phyloP scores from a whole-genome alignment of 2,888 invertebrate species.

The Formica aserva region DNA sequence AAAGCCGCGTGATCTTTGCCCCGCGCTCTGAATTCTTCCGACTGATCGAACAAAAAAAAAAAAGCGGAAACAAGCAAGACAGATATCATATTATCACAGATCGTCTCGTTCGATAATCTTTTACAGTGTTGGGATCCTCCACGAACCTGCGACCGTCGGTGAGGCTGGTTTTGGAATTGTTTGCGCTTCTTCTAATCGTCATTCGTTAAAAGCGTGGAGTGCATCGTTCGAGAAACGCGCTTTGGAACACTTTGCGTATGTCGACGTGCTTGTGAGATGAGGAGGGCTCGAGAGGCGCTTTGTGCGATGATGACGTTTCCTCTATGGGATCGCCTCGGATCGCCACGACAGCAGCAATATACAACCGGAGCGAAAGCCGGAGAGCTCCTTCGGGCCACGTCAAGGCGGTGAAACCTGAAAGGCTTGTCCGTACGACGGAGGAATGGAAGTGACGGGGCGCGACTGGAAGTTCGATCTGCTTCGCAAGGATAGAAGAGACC shows the following conservation, averaged over 20 bases:
- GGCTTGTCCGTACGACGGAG: not conserved
- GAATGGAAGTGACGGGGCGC: constrained; percentile 41
- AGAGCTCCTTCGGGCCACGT: constrained; percentile 35
- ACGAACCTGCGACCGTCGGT: constrained; percentile 67
- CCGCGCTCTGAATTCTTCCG: constrained; percentile 5
- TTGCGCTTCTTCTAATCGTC: constrained; percentile 77
- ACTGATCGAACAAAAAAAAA: not conserved
- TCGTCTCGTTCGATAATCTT: constrained; percentile 43
- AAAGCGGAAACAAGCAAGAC: not conserved
- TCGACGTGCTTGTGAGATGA: constrained; percentile 79
- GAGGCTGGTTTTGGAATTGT: constrained; percentile 75
- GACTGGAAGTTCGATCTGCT: constrained; percentile 12
- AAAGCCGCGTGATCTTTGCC: not conserved
- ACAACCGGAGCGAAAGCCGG: constrained; percentile 24
- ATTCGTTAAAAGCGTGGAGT: constrained; percentile 75
- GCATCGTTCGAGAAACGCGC: constrained; percentile 77
- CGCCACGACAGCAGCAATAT: constrained; percentile 45
- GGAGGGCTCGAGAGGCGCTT: constrained; percentile 61
- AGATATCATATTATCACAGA: constrained; percentile 15
- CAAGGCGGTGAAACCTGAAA: constrained; percentile 41
- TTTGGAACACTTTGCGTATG: constrained; percentile 83
- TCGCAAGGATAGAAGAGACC: constrained; percentile 2
- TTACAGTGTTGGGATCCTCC: constrained; percentile 75
- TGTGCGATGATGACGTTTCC: constrained; percentile 59
- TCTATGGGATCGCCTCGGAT: constrained; percentile 57